phyloP scores from a whole-genome alignment of 2,797 vertebrate species.

The Limosa lapponica region DNA sequence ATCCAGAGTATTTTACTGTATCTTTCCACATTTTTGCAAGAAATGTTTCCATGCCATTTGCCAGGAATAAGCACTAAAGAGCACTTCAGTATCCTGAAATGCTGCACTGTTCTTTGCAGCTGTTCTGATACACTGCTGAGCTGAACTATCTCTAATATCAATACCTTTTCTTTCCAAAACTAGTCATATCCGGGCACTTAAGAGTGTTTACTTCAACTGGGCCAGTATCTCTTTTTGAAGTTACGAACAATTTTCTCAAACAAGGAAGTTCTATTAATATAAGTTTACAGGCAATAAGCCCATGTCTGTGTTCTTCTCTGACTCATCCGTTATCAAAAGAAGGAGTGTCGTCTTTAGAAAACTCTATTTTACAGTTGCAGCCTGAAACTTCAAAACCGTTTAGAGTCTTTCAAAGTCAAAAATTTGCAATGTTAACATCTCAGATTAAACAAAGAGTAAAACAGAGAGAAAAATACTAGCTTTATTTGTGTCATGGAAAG shows the following conservation, averaged over 20 bases:
- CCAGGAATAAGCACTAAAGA: neutral
- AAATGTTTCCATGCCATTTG: conserved; percentile 3
- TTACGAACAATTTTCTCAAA: conserved; percentile 16
- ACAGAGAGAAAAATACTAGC: neutral
- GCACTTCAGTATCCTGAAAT: neutral
- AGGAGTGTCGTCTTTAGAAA: neutral
- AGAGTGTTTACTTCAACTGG: conserved; percentile 16
- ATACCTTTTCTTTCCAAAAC: conserved; percentile 22
- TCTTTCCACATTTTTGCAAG: neutral
- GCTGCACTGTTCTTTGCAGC: neutral
- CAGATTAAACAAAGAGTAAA: conserved; percentile 7
- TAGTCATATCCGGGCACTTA: neutral
- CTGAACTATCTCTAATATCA: neutral
- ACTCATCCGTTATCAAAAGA: conserved; percentile 50
- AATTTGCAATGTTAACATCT: neutral
- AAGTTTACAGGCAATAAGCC: conserved; percentile 31
- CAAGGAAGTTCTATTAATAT: conserved; percentile 58
- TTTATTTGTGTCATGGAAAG: neutral
- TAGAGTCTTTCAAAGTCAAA: conserved; percentile 30
- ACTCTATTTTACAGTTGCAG: conserved; percentile 25
- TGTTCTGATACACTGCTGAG: neutral
- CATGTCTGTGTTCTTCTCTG: neutral
- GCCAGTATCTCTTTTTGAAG: conserved; percentile 23
- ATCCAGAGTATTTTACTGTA: neutral
- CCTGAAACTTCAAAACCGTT: conserved; percentile 43